Percentiles rank a stretch among this genome's conserved stretches.
These are phyloP conservation scores for Perdita meconis DNA, from an alignment of 2,888 invertebrate genomes.

Conservation along the genomic window DNA sequence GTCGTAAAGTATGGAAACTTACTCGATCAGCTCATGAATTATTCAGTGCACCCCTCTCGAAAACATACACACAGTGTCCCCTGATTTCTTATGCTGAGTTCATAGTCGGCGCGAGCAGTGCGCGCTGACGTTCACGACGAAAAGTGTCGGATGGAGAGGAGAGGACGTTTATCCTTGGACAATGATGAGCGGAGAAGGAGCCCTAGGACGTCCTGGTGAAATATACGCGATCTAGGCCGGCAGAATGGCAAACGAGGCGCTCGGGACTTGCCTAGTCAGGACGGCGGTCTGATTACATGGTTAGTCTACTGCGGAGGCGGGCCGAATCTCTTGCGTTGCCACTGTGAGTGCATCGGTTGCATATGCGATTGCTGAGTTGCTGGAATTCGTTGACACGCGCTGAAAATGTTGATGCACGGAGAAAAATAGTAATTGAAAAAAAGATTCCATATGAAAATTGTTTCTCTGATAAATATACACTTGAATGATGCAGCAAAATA, in stretches of 20 bases:
- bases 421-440: too few relatives aligned
- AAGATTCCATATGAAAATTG: background rate
- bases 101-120: background rate
- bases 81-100: slow-evolving; percentile 16
- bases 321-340: too few relatives aligned
- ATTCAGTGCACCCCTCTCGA: slow-evolving; percentile 53
- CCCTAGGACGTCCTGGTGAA: background rate
- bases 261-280: background rate
- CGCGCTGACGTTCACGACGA: background rate
- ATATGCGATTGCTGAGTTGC: too few relatives aligned
- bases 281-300: slow-evolving; percentile 10
- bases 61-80: slow-evolving; percentile 26
- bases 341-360: too few relatives aligned
- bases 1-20: slow-evolving; percentile 54
- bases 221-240: background rate
- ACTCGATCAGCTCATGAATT: slow-evolving; percentile 67
- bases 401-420: too few relatives aligned
- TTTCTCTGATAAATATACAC: background rate
- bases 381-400: too few relatives aligned
- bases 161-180: background rate
- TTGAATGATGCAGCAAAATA: background rate
- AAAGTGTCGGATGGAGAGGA: slow-evolving; percentile 9
- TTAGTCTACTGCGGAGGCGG: slow-evolving; percentile 9
- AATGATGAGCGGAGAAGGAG: background rate
- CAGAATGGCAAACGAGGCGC: too few relatives aligned